These are phyloP conservation scores for Daboia siamensis DNA, from an alignment of 2,113 vertebrate genomes.

Conservation along the genomic window DNA sequence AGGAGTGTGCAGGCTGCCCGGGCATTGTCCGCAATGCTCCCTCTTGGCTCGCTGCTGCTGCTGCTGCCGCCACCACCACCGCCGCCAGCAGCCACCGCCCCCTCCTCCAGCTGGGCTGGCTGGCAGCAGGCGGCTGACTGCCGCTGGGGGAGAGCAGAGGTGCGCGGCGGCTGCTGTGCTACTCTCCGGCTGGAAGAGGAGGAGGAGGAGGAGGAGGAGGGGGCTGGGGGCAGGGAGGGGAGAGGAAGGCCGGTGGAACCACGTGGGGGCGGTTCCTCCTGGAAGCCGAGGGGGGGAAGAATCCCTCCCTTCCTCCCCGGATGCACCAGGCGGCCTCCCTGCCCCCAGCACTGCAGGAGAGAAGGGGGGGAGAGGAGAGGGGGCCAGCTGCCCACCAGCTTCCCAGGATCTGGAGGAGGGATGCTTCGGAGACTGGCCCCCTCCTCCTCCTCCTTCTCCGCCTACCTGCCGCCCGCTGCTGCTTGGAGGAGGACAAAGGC, in stretches of 20 bases:
- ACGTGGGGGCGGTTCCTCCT: slow-evolving; percentile 65
- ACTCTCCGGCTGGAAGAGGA: slow-evolving; percentile 25
- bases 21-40: slow-evolving; percentile 67
- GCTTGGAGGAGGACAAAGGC: not conserved
- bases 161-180: too few species aligned
- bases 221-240: not conserved
- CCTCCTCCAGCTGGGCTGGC: slow-evolving; percentile 28
- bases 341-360: not conserved
- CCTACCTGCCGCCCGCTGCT: not conserved
- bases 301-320: not conserved
- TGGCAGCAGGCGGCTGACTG: slow-evolving; percentile 21
- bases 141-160: not conserved
- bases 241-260: slow-evolving; percentile 61
- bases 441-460: not conserved
- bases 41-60: slow-evolving; percentile 36
- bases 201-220: slow-evolving; percentile 1
- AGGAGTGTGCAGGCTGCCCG: slow-evolving; percentile 42
- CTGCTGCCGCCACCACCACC: not conserved
- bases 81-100: slow-evolving; percentile 40
- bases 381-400: not conserved
- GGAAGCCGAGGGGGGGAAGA: slow-evolving; percentile 59
- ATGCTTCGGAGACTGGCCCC: not conserved
- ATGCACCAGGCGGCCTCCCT: not conserved
- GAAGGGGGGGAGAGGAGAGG: not conserved
- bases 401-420: not conserved